Evolutionary conservation across 2,888 invertebrate genomes (phyloP), one percentile per base, ranked within the genome.

Genomic region (Drosophila tanythrix): DNA sequence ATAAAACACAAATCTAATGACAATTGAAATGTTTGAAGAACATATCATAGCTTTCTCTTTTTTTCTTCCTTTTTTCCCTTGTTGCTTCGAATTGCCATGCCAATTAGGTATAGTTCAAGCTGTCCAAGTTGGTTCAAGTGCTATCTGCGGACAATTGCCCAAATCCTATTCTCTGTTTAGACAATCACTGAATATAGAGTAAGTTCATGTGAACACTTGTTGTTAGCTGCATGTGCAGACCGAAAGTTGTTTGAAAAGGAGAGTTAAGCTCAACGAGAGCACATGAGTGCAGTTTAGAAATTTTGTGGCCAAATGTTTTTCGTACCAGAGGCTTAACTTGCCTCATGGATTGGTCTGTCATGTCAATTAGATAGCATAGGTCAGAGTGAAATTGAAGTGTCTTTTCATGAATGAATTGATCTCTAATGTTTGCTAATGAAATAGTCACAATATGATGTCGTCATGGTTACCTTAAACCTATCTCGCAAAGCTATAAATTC

Each of bases 21-120:
- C 33, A 18, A 27, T 50, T n/a, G 48, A 56, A 50, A 40, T 33
- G 29, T 70, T 43, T 18, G 29, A 57, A 21, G 48, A 36, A 38
- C 52, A 67, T 48, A 46, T 38, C 40, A 59, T 21, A 58, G 53
- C 36, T 25, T 55, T 15, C 55, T 18, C 13, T 33, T 50, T 31
- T 8, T 33, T 18, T 5, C 13, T 43, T 38, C 3, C 2, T 2
- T 53, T 40, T 56, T 43, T 15, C 15, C 40, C 35, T 33, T 29
- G 27, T 38, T 13, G n/a, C 43, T 40, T 6, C 33, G 38, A 64
- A 64, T 72, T 65, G 40, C 72, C 43, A 72, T 72, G 77, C 59
- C 68, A 81, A 81, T 78, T 78, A 81, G 65, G 52, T 62, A 46
- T 29, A 36, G 50, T 48, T 65, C 35, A 60, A 60, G 55, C 51